A percentile compares a stretch with the other conserved stretches of the same genome.
Evolutionary conservation across 2,113 vertebrate genomes (phyloP).

Genomic region (Daphoenositta chrysoptera): DNA sequence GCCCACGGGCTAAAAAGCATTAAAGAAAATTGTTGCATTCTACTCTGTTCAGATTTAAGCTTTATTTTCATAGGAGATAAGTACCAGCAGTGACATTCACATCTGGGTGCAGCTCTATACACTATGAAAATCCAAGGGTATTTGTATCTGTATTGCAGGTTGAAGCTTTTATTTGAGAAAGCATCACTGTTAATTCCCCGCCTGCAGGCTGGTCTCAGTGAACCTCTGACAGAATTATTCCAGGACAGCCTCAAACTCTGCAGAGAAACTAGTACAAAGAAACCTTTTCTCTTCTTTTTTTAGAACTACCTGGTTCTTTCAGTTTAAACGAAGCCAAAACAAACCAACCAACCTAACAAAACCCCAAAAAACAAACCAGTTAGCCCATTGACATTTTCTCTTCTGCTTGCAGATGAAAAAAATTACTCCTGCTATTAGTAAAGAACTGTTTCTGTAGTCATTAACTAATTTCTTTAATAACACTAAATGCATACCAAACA

Average conservation of each 20-base stretch:
- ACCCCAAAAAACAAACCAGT: neutral
- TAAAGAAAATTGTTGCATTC: neutral
- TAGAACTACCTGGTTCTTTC: neutral
- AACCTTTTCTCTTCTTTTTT: neutral
- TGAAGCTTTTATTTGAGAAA: neutral
- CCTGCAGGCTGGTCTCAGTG: neutral
- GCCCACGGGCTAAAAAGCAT: neutral
- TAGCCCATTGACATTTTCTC: neutral
- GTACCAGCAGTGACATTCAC: neutral
- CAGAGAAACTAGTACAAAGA: neutral
- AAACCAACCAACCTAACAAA: neutral
- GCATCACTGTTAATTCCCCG: neutral
- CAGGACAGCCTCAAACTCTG: neutral
- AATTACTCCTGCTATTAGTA: neutral
- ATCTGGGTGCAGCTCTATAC: neutral
- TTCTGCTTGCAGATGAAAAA: neutral
- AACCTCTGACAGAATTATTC: neutral
- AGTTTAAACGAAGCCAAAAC: neutral
- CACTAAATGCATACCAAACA: neutral
- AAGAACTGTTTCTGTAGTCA: neutral
- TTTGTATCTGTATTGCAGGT: neutral
- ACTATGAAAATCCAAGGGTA: neutral
- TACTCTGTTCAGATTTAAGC: neutral
- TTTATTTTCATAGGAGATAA: neutral
- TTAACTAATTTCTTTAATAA: neutral